Conservation (phyloP, 2,888 invertebrate species). For the Orthosia incerta region DNA sequence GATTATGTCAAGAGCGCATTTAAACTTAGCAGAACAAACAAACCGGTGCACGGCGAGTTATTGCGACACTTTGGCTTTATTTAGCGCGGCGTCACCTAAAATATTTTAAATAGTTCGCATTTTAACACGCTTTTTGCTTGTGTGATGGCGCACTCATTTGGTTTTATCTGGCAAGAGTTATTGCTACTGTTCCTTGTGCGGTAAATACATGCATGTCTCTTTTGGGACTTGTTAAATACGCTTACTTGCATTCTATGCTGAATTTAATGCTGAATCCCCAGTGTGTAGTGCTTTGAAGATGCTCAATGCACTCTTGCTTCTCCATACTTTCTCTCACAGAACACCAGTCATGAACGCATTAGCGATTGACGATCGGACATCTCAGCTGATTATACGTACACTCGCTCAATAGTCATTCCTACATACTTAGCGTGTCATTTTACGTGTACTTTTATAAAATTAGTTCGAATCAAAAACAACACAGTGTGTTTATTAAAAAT, state of each 20-base stretch:
- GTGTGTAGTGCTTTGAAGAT: too few relatives aligned
- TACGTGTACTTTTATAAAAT: too few relatives aligned
- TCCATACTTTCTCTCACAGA: too few relatives aligned
- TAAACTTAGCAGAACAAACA: slow-evolving; percentile 72
- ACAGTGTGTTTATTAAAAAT: too few relatives aligned
- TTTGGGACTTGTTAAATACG: slow-evolving; percentile 8
- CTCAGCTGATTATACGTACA: too few relatives aligned
- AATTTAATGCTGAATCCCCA: too few relatives aligned
- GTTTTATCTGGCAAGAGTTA: slow-evolving; percentile 43
- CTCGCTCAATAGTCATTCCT: too few relatives aligned
- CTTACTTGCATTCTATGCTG: slow-evolving; percentile 7
- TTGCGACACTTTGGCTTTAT: slow-evolving; percentile 68
- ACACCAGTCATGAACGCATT: too few relatives aligned
- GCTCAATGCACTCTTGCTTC: too few relatives aligned
- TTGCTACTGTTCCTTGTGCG: slow-evolving; percentile 18
- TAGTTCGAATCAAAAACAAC: too few relatives aligned
- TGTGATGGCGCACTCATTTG: slow-evolving; percentile 43
- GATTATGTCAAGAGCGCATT: slow-evolving; percentile 72
- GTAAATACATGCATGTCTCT: slow-evolving; percentile 7
- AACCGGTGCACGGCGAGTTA: slow-evolving; percentile 70
- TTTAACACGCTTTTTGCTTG: slow-evolving; percentile 50
- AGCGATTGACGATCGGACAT: too few relatives aligned
- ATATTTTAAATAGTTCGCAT: slow-evolving; percentile 61
- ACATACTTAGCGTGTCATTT: too few relatives aligned
- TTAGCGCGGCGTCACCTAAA: slow-evolving; percentile 54